phyloP scores from a whole-genome alignment of 2,888 invertebrate genomes.

The Piscicola geometra region DNA sequence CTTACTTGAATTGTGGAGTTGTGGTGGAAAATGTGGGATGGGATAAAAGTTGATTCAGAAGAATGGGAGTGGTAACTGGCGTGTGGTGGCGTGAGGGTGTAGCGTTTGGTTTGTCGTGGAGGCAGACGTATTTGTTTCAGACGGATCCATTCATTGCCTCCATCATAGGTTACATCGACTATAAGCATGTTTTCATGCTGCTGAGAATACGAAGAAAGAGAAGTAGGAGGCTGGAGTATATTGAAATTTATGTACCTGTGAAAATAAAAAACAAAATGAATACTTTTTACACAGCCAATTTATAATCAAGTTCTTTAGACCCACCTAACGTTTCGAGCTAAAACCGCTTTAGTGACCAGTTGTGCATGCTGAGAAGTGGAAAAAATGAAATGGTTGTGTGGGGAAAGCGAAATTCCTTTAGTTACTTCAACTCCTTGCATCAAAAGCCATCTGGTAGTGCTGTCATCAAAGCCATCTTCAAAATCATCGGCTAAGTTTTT shows the following conservation, averaged over 20 bases:
- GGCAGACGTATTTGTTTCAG: neutral
- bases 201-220: neutral
- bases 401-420: no score
- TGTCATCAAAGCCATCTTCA: no score
- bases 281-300: neutral
- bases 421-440: neutral
- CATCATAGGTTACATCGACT: neutral
- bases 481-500: no score
- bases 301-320: neutral
- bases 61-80: neutral
- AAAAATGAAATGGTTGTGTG: neutral
- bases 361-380: neutral
- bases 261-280: neutral
- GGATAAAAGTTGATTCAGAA: neutral
- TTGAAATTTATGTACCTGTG: neutral
- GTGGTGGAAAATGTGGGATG: neutral
- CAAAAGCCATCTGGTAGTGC: neutral
- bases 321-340: neutral
- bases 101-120: no score
- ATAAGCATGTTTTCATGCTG: neutral
- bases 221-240: neutral
- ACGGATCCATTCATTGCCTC: neutral
- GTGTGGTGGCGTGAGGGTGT: neutral
- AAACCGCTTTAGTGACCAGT: neutral
- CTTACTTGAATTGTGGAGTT: neutral